Base-by-base conservation (phyloP, 2,888 invertebrate species). In the Papilio protenor region DNA sequence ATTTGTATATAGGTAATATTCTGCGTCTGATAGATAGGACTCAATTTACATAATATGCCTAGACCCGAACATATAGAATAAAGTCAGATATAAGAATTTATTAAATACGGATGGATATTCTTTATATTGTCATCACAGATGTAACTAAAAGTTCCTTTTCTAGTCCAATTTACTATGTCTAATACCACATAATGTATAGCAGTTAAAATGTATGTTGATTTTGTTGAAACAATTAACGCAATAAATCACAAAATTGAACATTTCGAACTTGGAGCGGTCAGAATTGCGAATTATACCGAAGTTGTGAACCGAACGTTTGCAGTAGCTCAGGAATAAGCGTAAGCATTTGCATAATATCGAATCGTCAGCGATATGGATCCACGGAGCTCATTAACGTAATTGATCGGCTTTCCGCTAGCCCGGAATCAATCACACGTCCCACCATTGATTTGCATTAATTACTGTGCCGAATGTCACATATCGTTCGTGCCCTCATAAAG, bases 361-460 rank as follows among this genome's bases (percentile, higher is more conserved):
- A 91, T 91, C 90, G 91, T 92, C 92, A 91, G 91, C 91, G 88
- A 91, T 92, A 92, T 89, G 89, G 90, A 89, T 90, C 88, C 91
- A 88, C 88, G 86, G 84, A 90, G 91, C 93, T 94, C 92, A 94
- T 94, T 93, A 93, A 87, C 91, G 90, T 94, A 94, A 94, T 94
- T 94, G 93, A 94, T 94, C 93, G 90, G 93, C 92, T 93, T 91
- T 90, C 91, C 90, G 88, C 89, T 89, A 89, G 90, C 87, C 88
- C 88, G 87, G 90, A 90, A 91, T 91, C 92, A 90, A 90, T 90
- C 90, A 89, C 90, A 93, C 92, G 91, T 90, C 87, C 91, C 84
- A 87, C 90, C 90, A 92, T 91, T 92, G 93, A 93, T 94, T 94
- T 94, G 91, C 93, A 94, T 94, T 94, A 92, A 94, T 94, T 93